phyloP scores from a whole-genome alignment of 2,888 invertebrate genomes.

The Metellina segmentata region DNA sequence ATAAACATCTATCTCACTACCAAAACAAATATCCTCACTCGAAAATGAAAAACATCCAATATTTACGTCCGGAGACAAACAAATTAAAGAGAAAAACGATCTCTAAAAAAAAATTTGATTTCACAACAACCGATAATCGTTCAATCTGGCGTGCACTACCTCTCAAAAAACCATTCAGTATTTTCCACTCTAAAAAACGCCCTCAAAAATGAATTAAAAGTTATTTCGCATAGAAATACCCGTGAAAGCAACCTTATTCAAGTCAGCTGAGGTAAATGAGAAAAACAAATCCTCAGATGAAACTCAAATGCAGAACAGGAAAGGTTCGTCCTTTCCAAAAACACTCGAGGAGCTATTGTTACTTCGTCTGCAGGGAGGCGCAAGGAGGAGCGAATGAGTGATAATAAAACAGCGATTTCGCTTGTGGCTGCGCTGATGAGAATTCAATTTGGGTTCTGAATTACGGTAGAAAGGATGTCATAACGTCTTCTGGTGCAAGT shows the following conservation, averaged over 20 bases:
- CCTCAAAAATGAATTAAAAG: background rate
- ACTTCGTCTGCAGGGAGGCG: background rate
- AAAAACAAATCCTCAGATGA: background rate
- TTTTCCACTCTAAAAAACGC: background rate
- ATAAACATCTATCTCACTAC: too few species aligned
- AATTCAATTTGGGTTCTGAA: background rate
- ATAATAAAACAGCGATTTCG: background rate
- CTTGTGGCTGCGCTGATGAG: background rate
- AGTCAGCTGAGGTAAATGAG: background rate
- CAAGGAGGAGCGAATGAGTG: background rate
- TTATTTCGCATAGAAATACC: background rate
- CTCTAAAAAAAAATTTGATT: too few species aligned
- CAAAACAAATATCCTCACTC: too few species aligned
- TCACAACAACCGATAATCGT: too few species aligned
- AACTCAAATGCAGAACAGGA: background rate
- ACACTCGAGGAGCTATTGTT: background rate
- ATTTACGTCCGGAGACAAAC: too few species aligned
- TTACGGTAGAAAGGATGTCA: too few species aligned
- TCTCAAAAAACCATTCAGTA: too few species aligned
- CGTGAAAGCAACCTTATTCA: background rate
- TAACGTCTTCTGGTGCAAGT: too few species aligned
- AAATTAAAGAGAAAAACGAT: too few species aligned
- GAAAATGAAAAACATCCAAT: too few species aligned
- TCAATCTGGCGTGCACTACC: too few species aligned
- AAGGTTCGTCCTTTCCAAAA: background rate